These are phyloP conservation scores for Zophobas morio DNA, from an alignment of 1,140 invertebrate species.

Conservation along the genomic window DNA sequence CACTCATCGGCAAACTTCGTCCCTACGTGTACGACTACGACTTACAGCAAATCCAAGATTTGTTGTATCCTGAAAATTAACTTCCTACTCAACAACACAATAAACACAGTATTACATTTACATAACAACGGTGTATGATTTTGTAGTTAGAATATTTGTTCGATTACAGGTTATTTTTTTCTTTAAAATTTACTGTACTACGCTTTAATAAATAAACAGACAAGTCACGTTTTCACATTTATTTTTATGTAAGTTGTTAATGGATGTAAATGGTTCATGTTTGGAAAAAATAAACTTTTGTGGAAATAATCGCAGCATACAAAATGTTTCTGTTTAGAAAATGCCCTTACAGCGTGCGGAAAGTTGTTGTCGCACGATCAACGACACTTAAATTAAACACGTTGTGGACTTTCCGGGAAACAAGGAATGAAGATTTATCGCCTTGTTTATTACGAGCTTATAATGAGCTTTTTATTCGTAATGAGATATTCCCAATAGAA, in stretches of 20 bases:
- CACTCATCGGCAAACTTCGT: constrained; percentile 3
- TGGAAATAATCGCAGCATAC: constrained; percentile 11
- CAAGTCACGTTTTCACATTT: constrained; percentile 27
- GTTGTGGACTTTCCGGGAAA: background rate
- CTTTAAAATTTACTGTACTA: constrained; percentile 17
- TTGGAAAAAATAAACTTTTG: constrained; percentile 18
- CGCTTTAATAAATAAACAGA: constrained; percentile 38
- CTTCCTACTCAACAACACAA: constrained; percentile 16
- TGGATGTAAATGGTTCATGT: background rate
- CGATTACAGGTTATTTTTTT: background rate
- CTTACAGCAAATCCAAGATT: constrained; percentile 8
- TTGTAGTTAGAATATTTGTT: constrained; percentile 3
- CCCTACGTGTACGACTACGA: constrained; percentile 19
- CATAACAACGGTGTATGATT: background rate
- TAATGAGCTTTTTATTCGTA: constrained; percentile 29
- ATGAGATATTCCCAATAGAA: constrained; percentile 28
- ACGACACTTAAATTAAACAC: background rate
- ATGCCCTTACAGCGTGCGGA: no score
- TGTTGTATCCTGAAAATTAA: constrained; percentile 22
- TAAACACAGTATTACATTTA: constrained; percentile 29
- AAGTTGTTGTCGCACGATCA: no score
- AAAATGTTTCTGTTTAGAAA: constrained; percentile 4
- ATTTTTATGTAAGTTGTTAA: constrained; percentile 13
- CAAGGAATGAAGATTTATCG: constrained; percentile 13
- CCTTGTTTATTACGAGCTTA: constrained; percentile 17